These are phyloP conservation scores for Darwinula stevensoni DNA, from an alignment of 2,888 invertebrate species.

Conservation along the genomic window DNA sequence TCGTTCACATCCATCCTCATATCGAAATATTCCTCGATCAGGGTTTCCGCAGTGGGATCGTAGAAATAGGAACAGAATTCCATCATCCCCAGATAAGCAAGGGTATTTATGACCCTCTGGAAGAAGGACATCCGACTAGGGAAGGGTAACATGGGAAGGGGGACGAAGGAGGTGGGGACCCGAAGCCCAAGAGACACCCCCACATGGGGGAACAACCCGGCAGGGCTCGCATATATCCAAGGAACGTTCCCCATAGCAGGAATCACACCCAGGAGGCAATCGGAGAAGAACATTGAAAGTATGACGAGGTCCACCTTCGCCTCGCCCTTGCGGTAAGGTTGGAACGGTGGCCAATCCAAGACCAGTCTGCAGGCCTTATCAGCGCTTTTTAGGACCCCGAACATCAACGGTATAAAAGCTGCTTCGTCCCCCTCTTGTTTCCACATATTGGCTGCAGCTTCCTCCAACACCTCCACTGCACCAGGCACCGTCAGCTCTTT, in stretches of 20 bases:
- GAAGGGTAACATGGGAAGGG: constrained; percentile 24
- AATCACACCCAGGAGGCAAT: too few relatives aligned
- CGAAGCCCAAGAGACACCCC: not conserved
- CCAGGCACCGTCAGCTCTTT: not conserved
- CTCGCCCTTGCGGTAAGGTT: too few relatives aligned
- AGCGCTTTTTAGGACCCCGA: too few relatives aligned
- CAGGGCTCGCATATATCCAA: too few relatives aligned
- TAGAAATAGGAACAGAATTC: not conserved
- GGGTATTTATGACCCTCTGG: constrained; percentile 22
- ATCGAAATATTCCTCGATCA: too few relatives aligned
- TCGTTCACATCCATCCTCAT: constrained; percentile 4
- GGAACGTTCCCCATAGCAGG: too few relatives aligned
- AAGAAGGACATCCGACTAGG: constrained; percentile 21
- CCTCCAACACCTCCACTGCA: not conserved
- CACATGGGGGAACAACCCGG: not conserved
- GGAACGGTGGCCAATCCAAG: too few relatives aligned
- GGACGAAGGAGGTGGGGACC: constrained; percentile 11
- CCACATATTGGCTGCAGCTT: not conserved
- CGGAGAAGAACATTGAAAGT: too few relatives aligned
- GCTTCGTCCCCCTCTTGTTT: not conserved
- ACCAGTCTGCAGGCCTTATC: too few relatives aligned
- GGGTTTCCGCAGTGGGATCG: too few relatives aligned
- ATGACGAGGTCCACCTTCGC: too few relatives aligned
- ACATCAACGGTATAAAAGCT: too few relatives aligned
- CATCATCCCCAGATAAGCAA: constrained; percentile 15